A percentile compares a stretch with the other conserved stretches of the same genome.
phyloP scores from a whole-genome alignment of 2,888 invertebrate genomes.

The Pocota personata region DNA sequence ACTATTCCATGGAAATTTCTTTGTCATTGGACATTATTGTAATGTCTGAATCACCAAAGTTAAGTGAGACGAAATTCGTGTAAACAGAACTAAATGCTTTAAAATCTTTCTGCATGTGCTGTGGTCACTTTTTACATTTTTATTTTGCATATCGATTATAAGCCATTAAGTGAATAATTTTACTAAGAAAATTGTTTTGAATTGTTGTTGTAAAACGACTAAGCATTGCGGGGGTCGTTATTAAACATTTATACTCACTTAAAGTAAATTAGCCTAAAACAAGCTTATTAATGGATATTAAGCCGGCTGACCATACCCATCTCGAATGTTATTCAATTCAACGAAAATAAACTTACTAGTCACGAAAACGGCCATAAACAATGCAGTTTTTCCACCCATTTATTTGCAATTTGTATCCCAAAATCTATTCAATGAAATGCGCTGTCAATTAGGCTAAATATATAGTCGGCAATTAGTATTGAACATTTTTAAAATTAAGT shows the following conservation, averaged over 20 bases:
- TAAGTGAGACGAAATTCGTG: neutral
- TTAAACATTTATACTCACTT: neutral
- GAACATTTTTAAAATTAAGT: neutral
- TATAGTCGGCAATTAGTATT: neutral
- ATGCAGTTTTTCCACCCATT: neutral
- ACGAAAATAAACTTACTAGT: neutral
- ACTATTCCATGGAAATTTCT: neutral
- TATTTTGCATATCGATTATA: neutral
- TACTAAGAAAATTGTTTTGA: neutral
- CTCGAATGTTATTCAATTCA: neutral
- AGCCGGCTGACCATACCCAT: neutral
- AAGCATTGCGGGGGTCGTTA: neutral
- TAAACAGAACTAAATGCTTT: constrained; percentile 31
- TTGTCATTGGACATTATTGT: neutral
- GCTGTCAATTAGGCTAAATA: constrained; percentile 10
- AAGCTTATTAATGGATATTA: neutral
- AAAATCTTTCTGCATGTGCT: neutral
- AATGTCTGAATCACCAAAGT: neutral
- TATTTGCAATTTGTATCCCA: neutral
- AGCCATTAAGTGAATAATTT: neutral
- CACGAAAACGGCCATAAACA: neutral
- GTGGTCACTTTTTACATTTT: neutral
- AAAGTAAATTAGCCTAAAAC: neutral
- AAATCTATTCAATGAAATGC: neutral
- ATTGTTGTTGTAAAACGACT: neutral